Evolutionary conservation across 1,140 invertebrate genomes (phyloP).

Genomic region (Andrena cerasifolii): DNA sequence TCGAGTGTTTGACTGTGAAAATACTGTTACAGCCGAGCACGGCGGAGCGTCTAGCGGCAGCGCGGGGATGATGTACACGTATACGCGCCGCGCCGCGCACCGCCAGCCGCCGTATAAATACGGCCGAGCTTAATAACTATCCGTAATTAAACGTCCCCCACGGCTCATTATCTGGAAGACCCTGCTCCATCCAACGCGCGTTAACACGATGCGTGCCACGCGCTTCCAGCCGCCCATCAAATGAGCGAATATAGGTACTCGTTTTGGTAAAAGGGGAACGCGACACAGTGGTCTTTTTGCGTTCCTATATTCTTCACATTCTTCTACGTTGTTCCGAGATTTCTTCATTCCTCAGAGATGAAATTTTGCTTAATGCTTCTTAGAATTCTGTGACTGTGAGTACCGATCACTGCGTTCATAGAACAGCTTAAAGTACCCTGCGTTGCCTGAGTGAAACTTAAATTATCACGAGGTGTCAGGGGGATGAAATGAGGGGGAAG

Average conservation of each 20-base stretch:
- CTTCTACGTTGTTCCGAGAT: too few relatives aligned
- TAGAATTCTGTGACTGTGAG: too few relatives aligned
- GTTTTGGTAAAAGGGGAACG: background rate
- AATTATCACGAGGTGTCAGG: too few relatives aligned
- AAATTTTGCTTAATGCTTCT: too few relatives aligned
- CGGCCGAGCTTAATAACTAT: slow-evolving; percentile 1
- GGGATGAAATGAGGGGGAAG: too few relatives aligned
- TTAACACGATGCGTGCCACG: background rate
- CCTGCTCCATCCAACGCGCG: background rate
- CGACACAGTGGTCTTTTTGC: background rate
- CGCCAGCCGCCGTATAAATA: slow-evolving; percentile 9
- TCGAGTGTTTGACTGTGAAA: slow-evolving; percentile 30
- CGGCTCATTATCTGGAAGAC: background rate
- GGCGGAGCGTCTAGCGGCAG: background rate
- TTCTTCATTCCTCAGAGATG: too few relatives aligned
- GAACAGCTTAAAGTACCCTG: too few relatives aligned
- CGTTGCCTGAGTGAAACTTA: too few relatives aligned
- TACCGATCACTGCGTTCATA: too few relatives aligned
- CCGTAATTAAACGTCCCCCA: slow-evolving; percentile 21
- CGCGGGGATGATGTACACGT: background rate
- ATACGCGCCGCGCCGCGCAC: background rate
- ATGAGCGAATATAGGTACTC: background rate
- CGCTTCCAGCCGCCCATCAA: background rate
- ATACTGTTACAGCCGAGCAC: slow-evolving; percentile 5
- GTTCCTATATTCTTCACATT: background rate